A percentile compares a stretch with the other conserved stretches of the same genome.
Conservation (phyloP, 2,113 vertebrate species). For the Danionella cerebrum region DNA sequence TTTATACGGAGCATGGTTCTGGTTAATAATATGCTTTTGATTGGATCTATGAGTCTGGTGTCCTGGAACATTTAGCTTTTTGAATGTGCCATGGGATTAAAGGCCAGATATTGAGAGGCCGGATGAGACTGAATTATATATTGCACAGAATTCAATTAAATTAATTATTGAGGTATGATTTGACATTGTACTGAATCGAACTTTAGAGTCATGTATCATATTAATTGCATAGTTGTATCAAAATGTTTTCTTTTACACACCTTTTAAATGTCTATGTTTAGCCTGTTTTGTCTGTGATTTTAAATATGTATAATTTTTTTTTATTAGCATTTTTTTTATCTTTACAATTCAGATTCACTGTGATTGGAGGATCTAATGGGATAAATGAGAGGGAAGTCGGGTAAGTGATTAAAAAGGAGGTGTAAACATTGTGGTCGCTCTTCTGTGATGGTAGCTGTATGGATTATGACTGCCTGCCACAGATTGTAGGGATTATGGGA, state of each 20-base stretch:
- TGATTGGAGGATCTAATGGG: not conserved
- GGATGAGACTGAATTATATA: not conserved
- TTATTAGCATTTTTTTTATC: too few species aligned
- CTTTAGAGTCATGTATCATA: not conserved
- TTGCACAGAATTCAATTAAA: not conserved
- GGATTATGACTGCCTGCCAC: constrained; percentile 60
- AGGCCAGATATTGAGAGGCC: not conserved
- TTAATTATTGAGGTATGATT: not conserved
- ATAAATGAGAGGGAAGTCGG: not conserved
- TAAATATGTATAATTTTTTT: too few species aligned
- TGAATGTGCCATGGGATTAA: constrained; percentile 43
- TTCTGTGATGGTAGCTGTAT: constrained; percentile 32
- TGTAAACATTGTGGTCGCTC: not conserved
- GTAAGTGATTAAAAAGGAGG: not conserved
- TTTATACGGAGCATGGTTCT: constrained; percentile 37
- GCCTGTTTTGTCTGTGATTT: too few species aligned
- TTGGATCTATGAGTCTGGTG: constrained; percentile 56
- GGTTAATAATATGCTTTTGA: constrained; percentile 41
- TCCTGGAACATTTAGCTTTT: constrained; percentile 56
- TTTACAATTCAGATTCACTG: not conserved
- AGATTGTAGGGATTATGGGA: constrained; percentile 69
- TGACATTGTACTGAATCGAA: not conserved
- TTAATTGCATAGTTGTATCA: too few species aligned
- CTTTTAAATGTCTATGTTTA: too few species aligned
- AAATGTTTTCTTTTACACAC: too few species aligned